phyloP scores from a whole-genome alignment of 2,113 vertebrate species.

The Poeciliopsis retropinna region DNA sequence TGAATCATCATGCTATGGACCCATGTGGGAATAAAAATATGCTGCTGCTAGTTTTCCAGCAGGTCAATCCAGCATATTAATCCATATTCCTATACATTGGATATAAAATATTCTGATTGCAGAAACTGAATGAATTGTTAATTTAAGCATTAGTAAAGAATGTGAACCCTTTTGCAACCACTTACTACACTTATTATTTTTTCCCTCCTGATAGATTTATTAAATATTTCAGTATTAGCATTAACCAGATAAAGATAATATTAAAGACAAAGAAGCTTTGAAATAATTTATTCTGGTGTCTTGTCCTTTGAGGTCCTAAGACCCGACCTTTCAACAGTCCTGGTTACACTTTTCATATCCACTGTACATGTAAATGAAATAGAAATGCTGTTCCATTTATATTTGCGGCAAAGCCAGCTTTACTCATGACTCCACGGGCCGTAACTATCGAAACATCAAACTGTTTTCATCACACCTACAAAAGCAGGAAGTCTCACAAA shows the following conservation, averaged over 20 bases:
- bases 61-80: constrained; percentile 10
- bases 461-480: background rate
- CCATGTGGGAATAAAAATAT: constrained; percentile 3
- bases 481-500: background rate
- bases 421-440: too few species aligned
- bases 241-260: background rate
- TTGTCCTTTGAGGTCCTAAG: too few species aligned
- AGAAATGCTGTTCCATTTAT: too few species aligned
- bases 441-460: background rate
- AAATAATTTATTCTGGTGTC: too few species aligned
- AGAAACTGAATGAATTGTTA: too few species aligned
- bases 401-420: background rate
- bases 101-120: background rate
- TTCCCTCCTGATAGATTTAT: background rate
- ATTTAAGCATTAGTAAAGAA: background rate
- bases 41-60: background rate
- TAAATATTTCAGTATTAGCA: background rate
- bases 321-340: background rate
- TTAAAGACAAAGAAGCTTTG: background rate
- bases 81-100: background rate
- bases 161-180: background rate
- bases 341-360: background rate
- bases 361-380: background rate
- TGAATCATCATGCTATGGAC: constrained; percentile 9
- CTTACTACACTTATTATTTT: background rate